Conservation (phyloP, 2,113 vertebrate species). For the Mirza zaza region DNA sequence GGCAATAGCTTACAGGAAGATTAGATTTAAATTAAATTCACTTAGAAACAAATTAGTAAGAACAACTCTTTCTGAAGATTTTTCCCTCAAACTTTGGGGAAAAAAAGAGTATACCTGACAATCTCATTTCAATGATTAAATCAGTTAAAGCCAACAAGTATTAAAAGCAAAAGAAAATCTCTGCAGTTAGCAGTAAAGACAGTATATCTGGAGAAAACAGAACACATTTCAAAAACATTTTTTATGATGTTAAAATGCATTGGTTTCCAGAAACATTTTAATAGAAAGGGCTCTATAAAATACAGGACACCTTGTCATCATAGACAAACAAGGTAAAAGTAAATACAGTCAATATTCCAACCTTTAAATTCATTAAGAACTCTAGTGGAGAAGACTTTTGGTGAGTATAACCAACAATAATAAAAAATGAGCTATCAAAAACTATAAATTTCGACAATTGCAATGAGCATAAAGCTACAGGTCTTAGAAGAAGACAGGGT, state of each 20-base stretch:
- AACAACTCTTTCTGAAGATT: conserved; percentile 23
- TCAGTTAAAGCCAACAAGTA: conserved; percentile 9
- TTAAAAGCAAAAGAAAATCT: conserved; percentile 44
- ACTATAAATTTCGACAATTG: not conserved
- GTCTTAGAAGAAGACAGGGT: not conserved
- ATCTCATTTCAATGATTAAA: conserved; percentile 41
- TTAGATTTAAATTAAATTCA: conserved; percentile 39
- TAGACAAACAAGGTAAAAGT: not conserved
- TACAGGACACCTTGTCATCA: not conserved
- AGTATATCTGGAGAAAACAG: not conserved
- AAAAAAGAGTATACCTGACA: not conserved
- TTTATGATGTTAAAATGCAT: conserved; percentile 32
- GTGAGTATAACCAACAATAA: not conserved
- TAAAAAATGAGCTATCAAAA: not conserved
- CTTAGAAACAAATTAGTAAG: conserved; percentile 30
- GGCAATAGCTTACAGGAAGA: not conserved
- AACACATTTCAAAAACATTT: conserved; percentile 15
- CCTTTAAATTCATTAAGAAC: conserved; percentile 9
- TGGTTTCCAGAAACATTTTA: conserved; percentile 33
- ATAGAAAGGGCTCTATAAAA: not conserved
- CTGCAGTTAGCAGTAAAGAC: not conserved
- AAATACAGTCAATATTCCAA: not conserved
- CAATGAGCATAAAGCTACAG: not conserved
- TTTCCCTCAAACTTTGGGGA: not conserved
- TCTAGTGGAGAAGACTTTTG: not conserved